Evolutionary conservation across 2,888 invertebrate genomes (phyloP).

Genomic region (Mamestra brassicae): DNA sequence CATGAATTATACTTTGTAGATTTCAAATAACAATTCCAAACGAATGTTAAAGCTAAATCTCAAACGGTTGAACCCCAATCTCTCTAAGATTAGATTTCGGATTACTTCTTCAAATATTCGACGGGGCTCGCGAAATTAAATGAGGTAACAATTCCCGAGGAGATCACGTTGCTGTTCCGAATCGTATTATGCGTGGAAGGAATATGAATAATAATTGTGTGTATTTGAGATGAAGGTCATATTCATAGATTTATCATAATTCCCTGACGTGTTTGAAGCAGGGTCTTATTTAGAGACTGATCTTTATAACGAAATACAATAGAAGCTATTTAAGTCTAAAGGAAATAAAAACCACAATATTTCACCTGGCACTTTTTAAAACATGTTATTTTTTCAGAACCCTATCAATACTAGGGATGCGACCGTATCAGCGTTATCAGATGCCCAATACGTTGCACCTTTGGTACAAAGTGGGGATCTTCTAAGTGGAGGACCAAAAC

Average conservation of each 20-base stretch:
- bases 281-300: conserved; percentile 14
- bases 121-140: conserved; percentile 55
- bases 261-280: conserved; percentile 24
- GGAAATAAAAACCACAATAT: neutral
- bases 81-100: conserved; percentile 62
- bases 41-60: conserved; percentile 49
- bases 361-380: neutral
- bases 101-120: conserved; percentile 62
- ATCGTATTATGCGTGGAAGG: conserved; percentile 21
- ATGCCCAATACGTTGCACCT: conserved; percentile 98
- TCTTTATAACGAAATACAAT: conserved; percentile 1
- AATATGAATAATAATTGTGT: conserved; percentile 35
- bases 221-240: conserved; percentile 10
- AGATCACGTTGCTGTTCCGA: conserved; percentile 32
- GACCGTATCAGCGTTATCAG: conserved; percentile 97
- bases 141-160: conserved; percentile 41
- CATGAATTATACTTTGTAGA: conserved; percentile 49
- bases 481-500: conserved; percentile 93
- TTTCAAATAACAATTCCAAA: conserved; percentile 45
- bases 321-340: neutral
- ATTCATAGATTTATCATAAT: conserved; percentile 49
- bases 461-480: conserved; percentile 96
- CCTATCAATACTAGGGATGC: conserved; percentile 97
- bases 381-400: conserved; percentile 90
- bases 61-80: conserved; percentile 52